Percentiles rank a stretch among this genome's conserved stretches.
These are phyloP conservation scores for Corythucha ciliata DNA, from an alignment of 2,888 invertebrate genomes.

Conservation along the genomic window DNA sequence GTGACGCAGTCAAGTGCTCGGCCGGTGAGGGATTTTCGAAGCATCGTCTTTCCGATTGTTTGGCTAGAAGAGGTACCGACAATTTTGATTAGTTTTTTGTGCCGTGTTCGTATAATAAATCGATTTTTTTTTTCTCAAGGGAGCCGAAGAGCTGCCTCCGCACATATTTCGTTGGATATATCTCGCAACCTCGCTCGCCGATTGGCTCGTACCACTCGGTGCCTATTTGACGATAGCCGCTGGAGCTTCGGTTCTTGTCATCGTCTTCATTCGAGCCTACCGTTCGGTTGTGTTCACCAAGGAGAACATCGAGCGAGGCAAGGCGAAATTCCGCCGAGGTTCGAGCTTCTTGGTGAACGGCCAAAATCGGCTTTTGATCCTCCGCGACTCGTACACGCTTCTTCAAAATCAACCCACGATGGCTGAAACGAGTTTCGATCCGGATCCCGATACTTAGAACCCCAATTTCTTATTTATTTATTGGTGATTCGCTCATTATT, in stretches of 20 bases:
- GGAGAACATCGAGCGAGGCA: conserved; percentile 68
- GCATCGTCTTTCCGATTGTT: conserved; percentile 76
- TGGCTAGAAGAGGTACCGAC: conserved; percentile 71
- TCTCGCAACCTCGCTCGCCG: conserved; percentile 67
- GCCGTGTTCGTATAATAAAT: neutral
- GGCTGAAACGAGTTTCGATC: conserved; percentile 28
- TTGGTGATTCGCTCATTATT: too few species aligned
- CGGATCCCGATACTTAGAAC: too few species aligned
- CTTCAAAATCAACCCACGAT: conserved; percentile 38
- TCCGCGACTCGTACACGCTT: conserved; percentile 50
- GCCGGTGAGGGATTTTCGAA: conserved; percentile 64
- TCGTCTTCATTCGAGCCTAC: conserved; percentile 63
- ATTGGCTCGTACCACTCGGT: conserved; percentile 57
- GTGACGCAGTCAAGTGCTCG: conserved; percentile 64
- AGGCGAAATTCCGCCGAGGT: conserved; percentile 53
- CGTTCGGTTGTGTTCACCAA: conserved; percentile 60
- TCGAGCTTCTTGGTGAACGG: conserved; percentile 52
- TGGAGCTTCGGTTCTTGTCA: conserved; percentile 55
- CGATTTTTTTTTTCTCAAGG: conserved; percentile 45
- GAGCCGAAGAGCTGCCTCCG: conserved; percentile 66
- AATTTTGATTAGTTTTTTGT: neutral
- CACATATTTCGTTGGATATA: conserved; percentile 74
- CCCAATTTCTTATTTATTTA: too few species aligned
- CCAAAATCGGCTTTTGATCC: conserved; percentile 50
- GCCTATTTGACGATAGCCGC: conserved; percentile 63